Conservation (phyloP, 2,888 invertebrate species). For the Globia sparganii region DNA sequence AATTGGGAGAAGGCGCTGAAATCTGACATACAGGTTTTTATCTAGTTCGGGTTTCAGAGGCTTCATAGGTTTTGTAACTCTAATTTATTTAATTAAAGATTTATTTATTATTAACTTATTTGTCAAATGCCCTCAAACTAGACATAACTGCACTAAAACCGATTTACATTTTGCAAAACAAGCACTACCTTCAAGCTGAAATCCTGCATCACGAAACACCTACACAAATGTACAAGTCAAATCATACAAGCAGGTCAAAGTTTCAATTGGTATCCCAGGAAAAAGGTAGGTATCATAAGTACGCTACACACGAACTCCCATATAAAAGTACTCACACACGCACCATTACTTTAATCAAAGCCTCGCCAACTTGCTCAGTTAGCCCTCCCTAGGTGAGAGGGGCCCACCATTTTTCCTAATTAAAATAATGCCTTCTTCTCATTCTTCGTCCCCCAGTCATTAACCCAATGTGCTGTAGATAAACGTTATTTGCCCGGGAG, state of each 20-base stretch:
- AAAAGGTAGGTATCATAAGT: slow-evolving; percentile 51
- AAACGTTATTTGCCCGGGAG: slow-evolving; percentile 86
- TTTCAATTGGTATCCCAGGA: slow-evolving; percentile 43
- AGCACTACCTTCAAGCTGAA: neutral
- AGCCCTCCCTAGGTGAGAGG: slow-evolving; percentile 75
- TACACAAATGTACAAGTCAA: neutral
- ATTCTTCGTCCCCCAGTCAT: slow-evolving; percentile 86
- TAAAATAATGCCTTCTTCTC: slow-evolving; percentile 89
- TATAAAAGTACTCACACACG: slow-evolving; percentile 59
- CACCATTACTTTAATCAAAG: slow-evolving; percentile 74
- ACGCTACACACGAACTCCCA: slow-evolving; percentile 45
- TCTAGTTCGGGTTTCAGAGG: too few relatives aligned
- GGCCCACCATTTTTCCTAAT: slow-evolving; percentile 86
- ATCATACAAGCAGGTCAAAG: slow-evolving; percentile 35
- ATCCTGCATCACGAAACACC: neutral
- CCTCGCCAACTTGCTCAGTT: slow-evolving; percentile 73
- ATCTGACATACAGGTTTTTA: too few relatives aligned
- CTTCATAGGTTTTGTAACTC: too few relatives aligned
- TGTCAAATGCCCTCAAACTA: neutral
- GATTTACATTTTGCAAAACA: neutral
- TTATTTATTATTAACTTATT: neutral
- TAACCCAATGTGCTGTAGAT: slow-evolving; percentile 88
- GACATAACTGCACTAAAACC: neutral
- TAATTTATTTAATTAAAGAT: too few relatives aligned
- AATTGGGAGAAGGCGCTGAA: too few relatives aligned